Conservation (phyloP, 2,888 invertebrate species). For the Agrotis ipsilon region DNA sequence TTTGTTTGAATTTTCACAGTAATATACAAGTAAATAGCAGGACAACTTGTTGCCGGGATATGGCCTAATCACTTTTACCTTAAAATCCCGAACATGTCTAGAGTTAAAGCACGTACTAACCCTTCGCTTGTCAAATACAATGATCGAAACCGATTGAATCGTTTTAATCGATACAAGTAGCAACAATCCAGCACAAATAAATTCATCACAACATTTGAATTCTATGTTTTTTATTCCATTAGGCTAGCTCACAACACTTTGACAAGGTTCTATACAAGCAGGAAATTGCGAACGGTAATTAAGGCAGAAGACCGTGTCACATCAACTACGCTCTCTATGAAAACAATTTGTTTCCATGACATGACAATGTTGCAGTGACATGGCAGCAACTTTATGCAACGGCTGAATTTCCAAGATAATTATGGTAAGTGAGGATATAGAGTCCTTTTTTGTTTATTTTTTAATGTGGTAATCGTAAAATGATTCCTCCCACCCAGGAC, state of each 20-base stretch:
- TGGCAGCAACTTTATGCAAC: no score
- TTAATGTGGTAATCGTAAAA: no score
- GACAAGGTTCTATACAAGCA: background rate
- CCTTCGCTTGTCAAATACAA: slow-evolving; percentile 65
- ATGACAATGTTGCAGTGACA: no score
- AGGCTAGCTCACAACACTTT: background rate
- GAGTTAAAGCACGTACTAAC: slow-evolving; percentile 62
- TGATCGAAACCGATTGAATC: slow-evolving; percentile 57
- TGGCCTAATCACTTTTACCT: slow-evolving; percentile 53
- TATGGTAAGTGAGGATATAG: no score
- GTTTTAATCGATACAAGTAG: slow-evolving; percentile 61
- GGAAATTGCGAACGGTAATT: background rate
- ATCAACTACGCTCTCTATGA: background rate
- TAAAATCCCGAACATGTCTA: slow-evolving; percentile 61
- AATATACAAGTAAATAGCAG: slow-evolving; percentile 27
- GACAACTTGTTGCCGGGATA: slow-evolving; percentile 36
- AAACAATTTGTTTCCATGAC: background rate
- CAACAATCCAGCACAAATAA: slow-evolving; percentile 66
- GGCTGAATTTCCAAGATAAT: no score
- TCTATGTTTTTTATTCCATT: slow-evolving; percentile 28
- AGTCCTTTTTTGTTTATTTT: no score
- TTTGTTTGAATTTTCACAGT: slow-evolving; percentile 48
- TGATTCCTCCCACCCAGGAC: no score
- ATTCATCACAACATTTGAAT: slow-evolving; percentile 60
- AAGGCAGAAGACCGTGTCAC: background rate